Percentiles rank a stretch among this genome's conserved stretches.
Conservation (phyloP, 2,797 vertebrate genomes). For the Euphonia xanthogaster region DNA sequence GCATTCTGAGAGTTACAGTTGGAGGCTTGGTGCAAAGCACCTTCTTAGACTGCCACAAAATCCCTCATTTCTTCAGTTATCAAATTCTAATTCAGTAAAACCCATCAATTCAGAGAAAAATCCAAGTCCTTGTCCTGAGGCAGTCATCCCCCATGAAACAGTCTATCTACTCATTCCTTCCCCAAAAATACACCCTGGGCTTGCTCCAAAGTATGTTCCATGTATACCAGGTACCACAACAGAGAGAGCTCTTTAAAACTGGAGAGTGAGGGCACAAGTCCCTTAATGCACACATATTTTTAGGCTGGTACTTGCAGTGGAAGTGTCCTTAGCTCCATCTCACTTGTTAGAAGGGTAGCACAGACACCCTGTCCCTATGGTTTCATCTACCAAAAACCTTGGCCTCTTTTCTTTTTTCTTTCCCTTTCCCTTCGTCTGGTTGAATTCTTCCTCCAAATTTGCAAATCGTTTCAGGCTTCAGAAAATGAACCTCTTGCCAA, state of each 20-base stretch:
- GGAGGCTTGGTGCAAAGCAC: neutral
- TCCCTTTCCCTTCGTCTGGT: neutral
- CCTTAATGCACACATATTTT: neutral
- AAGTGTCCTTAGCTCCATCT: neutral
- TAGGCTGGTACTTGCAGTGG: neutral
- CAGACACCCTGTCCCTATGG: neutral
- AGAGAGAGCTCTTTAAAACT: neutral
- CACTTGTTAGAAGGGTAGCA: neutral
- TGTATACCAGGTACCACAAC: neutral
- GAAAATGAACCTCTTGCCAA: slow-evolving; percentile 9
- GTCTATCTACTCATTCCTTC: neutral
- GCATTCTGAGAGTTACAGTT: neutral
- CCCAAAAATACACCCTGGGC: neutral
- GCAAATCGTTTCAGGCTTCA: slow-evolving; percentile 23
- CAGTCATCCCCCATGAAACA: neutral
- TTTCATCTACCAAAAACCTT: neutral
- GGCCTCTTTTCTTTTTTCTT: neutral
- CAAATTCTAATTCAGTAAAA: neutral
- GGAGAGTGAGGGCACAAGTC: neutral
- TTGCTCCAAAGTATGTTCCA: neutral
- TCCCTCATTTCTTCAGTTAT: neutral
- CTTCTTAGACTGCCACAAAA: neutral
- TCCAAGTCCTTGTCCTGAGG: neutral
- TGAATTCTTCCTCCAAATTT: slow-evolving; percentile 9
- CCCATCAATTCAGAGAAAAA: neutral